A percentile compares a stretch with the other conserved stretches of the same genome.
Evolutionary conservation across 2,888 invertebrate species (phyloP).

Genomic region (Pyrrhosoma nymphula): DNA sequence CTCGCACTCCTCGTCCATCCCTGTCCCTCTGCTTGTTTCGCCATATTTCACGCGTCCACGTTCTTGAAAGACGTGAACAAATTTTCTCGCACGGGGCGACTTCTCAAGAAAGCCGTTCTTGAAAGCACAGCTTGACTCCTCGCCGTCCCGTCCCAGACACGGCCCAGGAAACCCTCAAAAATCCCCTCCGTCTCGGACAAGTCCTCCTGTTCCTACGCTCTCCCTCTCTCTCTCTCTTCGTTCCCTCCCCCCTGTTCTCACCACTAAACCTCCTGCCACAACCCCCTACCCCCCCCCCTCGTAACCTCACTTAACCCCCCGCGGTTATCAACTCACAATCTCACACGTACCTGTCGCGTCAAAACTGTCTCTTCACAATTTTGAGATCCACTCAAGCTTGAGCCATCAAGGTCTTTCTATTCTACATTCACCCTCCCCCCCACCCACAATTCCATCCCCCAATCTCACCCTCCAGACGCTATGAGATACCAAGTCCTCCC

Average conservation of each 20-base stretch:
- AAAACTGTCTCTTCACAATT: slow-evolving; percentile 19
- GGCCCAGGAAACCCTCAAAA: neutral
- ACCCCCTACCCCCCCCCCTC: neutral
- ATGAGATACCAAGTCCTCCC: neutral
- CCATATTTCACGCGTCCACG: slow-evolving; percentile 55
- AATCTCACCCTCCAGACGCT: neutral
- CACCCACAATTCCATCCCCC: neutral
- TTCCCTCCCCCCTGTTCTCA: neutral
- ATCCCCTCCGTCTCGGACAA: neutral
- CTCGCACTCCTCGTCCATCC: too few species aligned
- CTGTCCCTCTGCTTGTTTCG: neutral
- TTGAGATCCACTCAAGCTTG: slow-evolving; percentile 16
- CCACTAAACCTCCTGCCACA: neutral
- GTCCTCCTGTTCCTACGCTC: too few species aligned
- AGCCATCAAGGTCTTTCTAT: slow-evolving; percentile 12
- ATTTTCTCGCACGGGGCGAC: neutral
- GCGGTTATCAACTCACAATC: slow-evolving; percentile 32
- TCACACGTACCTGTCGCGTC: slow-evolving; percentile 44
- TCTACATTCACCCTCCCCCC: neutral
- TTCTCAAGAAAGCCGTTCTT: neutral
- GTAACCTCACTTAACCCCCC: slow-evolving; percentile 10
- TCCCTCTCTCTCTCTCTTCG: neutral
- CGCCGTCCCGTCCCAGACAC: slow-evolving; percentile 34
- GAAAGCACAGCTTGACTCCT: slow-evolving; percentile 54
- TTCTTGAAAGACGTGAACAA: slow-evolving; percentile 43